Conservation (phyloP, 2,797 vertebrate genomes). For the Knipowitschia caucasica region DNA sequence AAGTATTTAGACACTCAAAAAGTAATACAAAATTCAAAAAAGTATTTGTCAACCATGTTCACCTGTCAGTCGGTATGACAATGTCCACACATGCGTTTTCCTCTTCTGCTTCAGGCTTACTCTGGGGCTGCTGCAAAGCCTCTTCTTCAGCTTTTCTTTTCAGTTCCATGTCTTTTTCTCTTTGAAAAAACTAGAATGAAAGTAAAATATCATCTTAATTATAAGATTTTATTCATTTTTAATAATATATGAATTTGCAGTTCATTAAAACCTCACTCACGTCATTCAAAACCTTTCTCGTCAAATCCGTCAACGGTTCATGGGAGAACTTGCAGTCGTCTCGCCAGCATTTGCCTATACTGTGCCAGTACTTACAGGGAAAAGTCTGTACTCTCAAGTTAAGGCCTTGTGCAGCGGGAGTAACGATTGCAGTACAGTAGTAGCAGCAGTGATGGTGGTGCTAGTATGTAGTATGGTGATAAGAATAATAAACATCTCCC, state of each 20-base stretch:
- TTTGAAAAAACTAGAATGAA: constrained; percentile 36
- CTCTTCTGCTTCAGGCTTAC: constrained; percentile 2
- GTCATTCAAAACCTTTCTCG: constrained; percentile 81
- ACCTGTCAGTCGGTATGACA: constrained; percentile 40
- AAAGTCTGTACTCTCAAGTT: constrained; percentile 81
- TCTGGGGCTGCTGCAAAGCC: not conserved
- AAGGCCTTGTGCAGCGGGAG: constrained; percentile 67
- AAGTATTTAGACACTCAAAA: too few relatives aligned
- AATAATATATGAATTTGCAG: not conserved
- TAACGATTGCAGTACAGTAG: not conserved
- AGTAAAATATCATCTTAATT: not conserved
- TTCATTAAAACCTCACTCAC: constrained; percentile 56
- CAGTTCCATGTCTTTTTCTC: constrained; percentile 15
- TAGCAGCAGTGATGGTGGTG: too few relatives aligned
- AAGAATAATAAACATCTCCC: too few relatives aligned
- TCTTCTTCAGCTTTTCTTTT: constrained; percentile 22
- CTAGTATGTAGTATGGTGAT: too few relatives aligned
- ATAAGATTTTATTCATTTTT: not conserved
- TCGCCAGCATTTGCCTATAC: constrained; percentile 77
- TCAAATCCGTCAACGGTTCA: constrained; percentile 81
- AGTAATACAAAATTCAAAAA: not conserved
- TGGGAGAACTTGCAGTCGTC: constrained; percentile 89
- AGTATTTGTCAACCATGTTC: not conserved
- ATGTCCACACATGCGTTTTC: not conserved
- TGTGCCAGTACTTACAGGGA: constrained; percentile 92